These are phyloP conservation scores for Colinus virginianus DNA, from an alignment of 2,113 vertebrate genomes.

Conservation along the genomic window DNA sequence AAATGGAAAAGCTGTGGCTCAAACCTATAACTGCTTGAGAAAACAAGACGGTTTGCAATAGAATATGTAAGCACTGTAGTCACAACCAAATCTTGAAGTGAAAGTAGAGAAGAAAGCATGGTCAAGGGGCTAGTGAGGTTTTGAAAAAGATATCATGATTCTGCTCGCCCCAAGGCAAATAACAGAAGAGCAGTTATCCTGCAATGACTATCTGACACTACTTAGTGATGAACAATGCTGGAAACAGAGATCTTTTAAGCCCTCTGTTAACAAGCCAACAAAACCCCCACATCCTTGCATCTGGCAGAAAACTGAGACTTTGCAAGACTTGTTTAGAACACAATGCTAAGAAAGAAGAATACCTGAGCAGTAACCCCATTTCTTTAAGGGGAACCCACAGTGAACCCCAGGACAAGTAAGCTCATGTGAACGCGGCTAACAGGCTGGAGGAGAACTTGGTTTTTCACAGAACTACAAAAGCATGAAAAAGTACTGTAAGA, in stretches of 20 bases:
- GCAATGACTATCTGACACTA: background rate
- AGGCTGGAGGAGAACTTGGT: background rate
- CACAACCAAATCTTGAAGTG: background rate
- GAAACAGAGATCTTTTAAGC: background rate
- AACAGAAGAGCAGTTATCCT: background rate
- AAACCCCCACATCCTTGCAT: background rate
- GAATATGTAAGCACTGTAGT: background rate
- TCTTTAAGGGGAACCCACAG: background rate
- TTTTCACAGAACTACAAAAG: slow-evolving; percentile 16
- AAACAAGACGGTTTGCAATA: slow-evolving; percentile 43
- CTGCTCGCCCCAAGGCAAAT: background rate
- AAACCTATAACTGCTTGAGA: slow-evolving; percentile 54
- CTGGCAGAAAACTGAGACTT: background rate
- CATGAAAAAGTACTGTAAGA: background rate
- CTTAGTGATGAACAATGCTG: background rate
- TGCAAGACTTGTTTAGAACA: background rate
- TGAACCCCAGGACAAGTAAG: background rate
- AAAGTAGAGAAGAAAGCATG: background rate
- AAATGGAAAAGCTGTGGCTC: slow-evolving; percentile 58
- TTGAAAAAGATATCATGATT: background rate
- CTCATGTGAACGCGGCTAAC: background rate
- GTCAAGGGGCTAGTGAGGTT: background rate
- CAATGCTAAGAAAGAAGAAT: background rate
- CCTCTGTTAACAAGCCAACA: background rate
- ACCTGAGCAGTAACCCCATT: background rate